phyloP scores from a whole-genome alignment of 2,888 invertebrate species.

The Lochmaea capreae region DNA sequence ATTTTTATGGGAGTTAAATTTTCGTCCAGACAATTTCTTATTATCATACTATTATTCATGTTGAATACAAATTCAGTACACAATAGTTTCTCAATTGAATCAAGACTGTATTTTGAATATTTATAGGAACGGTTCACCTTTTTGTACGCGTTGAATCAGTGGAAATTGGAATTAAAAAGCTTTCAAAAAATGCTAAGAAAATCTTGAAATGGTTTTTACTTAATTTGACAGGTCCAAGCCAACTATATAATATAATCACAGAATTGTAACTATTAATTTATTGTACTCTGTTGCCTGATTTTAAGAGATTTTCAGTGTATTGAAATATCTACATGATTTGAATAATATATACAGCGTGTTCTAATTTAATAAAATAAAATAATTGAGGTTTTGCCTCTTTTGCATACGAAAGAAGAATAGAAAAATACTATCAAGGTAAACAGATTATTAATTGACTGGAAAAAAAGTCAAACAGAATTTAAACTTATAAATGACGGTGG shows the following conservation, averaged over 20 bases:
- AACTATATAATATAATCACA: background rate
- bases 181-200: slow-evolving; percentile 10
- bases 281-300: background rate
- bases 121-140: slow-evolving; percentile 40
- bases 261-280: background rate
- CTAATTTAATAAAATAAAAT: background rate
- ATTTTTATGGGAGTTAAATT: slow-evolving; percentile 49
- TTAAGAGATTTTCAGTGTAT: background rate
- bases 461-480: no score
- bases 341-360: background rate
- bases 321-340: background rate
- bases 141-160: slow-evolving; percentile 34
- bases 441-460: no score
- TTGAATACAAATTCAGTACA: slow-evolving; percentile 9
- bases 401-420: no score
- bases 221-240: slow-evolving; percentile 36
- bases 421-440: no score
- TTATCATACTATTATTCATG: slow-evolving; percentile 49
- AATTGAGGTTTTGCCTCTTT: no score
- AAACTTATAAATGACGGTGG: no score
- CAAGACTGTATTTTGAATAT: slow-evolving; percentile 17
- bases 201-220: slow-evolving; percentile 33
- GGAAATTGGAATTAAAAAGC: slow-evolving; percentile 19
- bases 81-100: slow-evolving; percentile 5
- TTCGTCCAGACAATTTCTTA: slow-evolving; percentile 47